Conservation (phyloP, 2,888 invertebrate genomes). For the Hirtodrosophila histrioides region DNA sequence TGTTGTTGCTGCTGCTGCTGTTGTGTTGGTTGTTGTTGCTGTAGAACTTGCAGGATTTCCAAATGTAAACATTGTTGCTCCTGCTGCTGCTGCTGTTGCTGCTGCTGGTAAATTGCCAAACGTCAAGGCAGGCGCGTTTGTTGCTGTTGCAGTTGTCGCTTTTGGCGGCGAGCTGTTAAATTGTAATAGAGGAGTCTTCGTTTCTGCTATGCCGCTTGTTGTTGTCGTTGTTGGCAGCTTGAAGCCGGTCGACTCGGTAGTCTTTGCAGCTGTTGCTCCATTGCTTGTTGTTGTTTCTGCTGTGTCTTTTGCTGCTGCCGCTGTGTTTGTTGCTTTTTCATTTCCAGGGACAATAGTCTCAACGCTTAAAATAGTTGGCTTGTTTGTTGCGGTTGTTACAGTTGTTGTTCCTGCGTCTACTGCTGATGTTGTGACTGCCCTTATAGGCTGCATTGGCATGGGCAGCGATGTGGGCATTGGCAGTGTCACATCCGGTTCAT, state of each 20-base stretch:
- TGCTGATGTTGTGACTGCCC: neutral
- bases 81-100: conserved; percentile 10
- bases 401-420: conserved; percentile 14
- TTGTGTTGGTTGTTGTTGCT: conserved; percentile 1
- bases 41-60: conserved; percentile 15
- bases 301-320: conserved; percentile 14
- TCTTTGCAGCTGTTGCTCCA: conserved; percentile 9
- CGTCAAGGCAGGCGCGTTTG: neutral
- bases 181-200: conserved; percentile 7
- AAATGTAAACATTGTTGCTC: conserved; percentile 19
- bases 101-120: neutral
- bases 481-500: conserved; percentile 51
- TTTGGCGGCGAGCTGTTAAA: conserved; percentile 9
- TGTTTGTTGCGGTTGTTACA: conserved; percentile 22
- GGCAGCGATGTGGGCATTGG: too few species aligned
- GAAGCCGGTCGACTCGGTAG: conserved; percentile 6
- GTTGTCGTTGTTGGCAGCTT: conserved; percentile 12
- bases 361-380: conserved; percentile 31
- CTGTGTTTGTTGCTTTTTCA: conserved; percentile 9
- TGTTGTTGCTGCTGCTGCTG: conserved; percentile 2
- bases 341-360: conserved; percentile 3
- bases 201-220: conserved; percentile 1
- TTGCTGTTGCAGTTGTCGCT: conserved; percentile 8
- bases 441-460: neutral
- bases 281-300: conserved; percentile 6